A percentile compares a stretch with the other conserved stretches of the same genome.
Evolutionary conservation across 1,140 invertebrate genomes (phyloP).

Genomic region (Andrena cerasifolii): DNA sequence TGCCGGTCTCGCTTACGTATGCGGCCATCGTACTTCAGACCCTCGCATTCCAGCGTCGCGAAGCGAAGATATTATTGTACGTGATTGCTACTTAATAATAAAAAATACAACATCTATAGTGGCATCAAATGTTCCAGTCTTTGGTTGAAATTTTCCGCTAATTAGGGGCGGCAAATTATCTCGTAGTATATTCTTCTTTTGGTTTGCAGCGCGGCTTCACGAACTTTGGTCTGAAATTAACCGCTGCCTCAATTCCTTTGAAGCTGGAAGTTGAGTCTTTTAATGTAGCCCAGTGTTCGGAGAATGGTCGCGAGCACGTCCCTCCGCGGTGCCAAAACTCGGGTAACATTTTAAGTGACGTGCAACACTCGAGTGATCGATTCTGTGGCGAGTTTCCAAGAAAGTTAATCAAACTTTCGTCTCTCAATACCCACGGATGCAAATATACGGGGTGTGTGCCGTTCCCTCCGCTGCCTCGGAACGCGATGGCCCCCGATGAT

Average conservation of each 20-base stretch:
- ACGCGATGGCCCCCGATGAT: not conserved
- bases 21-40: conserved; percentile 1
- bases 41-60: not conserved
- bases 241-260: not conserved
- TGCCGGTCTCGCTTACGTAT: conserved; percentile 11
- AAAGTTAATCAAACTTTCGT: conserved; percentile 34
- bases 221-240: not conserved
- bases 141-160: too few relatives aligned
- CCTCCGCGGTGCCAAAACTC: not conserved
- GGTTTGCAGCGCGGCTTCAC: not conserved
- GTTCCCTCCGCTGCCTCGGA: not conserved
- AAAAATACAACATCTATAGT: too few relatives aligned
- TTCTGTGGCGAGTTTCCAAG: conserved; percentile 17
- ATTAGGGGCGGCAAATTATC: too few relatives aligned
- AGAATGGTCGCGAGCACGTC: not conserved
- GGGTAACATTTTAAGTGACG: not conserved
- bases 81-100: conserved; percentile 17
- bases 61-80: conserved; percentile 14
- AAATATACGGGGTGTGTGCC: not conserved
- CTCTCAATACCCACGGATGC: conserved; percentile 6
- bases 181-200: too few relatives aligned
- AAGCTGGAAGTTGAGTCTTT: not conserved
- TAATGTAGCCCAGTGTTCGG: not conserved
- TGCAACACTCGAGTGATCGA: conserved; percentile 27
- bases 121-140: too few relatives aligned